Evolutionary conservation across 2,797 vertebrate genomes (phyloP).

Genomic region (Hozukius guyotensis): DNA sequence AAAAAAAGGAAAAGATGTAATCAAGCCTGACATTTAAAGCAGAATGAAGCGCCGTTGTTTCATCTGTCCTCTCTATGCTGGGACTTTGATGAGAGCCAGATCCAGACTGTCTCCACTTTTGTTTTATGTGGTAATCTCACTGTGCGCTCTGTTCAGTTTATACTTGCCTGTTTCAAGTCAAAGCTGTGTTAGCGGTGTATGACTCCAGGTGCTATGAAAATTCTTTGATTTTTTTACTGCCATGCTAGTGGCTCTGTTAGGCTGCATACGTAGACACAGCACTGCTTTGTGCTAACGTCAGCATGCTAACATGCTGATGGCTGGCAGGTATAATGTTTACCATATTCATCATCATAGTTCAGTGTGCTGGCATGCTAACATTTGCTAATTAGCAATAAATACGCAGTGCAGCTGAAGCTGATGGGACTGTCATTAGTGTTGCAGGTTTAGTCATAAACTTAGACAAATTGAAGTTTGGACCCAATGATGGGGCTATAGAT

Average conservation of each 20-base stretch:
- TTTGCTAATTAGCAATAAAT: neutral
- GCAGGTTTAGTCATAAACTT: neutral
- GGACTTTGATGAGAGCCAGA: constrained; percentile 75
- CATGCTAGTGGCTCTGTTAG: neutral
- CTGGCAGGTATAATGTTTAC: neutral
- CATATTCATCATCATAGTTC: neutral
- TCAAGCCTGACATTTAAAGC: constrained; percentile 55
- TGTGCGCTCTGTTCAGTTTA: constrained; percentile 44
- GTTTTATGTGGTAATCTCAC: constrained; percentile 64
- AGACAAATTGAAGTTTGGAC: neutral
- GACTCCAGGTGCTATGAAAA: constrained; percentile 1
- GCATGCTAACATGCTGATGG: neutral
- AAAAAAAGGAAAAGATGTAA: constrained; percentile 23
- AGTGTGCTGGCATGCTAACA: neutral
- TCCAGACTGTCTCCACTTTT: constrained; percentile 71
- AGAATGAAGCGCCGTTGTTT: constrained; percentile 30
- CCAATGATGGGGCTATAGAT: neutral
- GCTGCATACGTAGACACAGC: neutral
- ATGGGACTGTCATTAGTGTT: neutral
- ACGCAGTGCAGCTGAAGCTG: neutral
- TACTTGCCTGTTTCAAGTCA: constrained; percentile 3
- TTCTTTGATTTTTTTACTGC: neutral
- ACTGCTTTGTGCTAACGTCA: neutral
- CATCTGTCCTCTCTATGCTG: constrained; percentile 42
- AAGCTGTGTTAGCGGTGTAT: neutral